Evolutionary conservation across 1,140 invertebrate genomes (phyloP), one percentile per base, ranked within the genome.

Genomic region (Solenopsis fugax): DNA sequence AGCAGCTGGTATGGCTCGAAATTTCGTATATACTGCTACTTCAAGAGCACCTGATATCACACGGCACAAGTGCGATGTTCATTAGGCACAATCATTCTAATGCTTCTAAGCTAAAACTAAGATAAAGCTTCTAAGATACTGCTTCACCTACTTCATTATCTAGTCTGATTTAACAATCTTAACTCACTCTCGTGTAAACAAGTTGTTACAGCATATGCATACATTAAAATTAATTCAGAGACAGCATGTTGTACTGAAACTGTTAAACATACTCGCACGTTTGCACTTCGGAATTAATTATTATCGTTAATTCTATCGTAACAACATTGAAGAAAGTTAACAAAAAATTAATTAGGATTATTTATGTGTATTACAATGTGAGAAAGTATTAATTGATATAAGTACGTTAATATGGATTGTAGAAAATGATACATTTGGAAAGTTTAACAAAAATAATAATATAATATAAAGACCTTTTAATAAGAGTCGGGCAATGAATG

Each of bases 1-100:
- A 78, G 58, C 93, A 78, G 60, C 93, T 91, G 94, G 94, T 94
- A 93, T 82, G 89, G 90, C 86, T 37, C 77, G 62, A 58, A 78
- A 89, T 12, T 85, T 34, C 37, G 21, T 62, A n/a, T 78, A 16
- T 81, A 56, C 6, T 10, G 62, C 41, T 48, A 29, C 9, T 81
- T 48, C 24, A 24, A 52, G 12, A 75, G 52, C 80, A 73, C 41
- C 13, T 34, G 13, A 69, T n/a, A 13, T 78, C 21, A 9, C 37
- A 62, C 29, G 34, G 45, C 7, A 24, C 64, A 29, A 52, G 34
- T 37, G 60, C 29, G 29, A 52, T 5, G 24, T 73, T 60, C 18
- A 73, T 60, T 48, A 34, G 16, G 69, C 80, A 84, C 69, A 54
- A 50, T 10, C 13, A 62, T 60, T 60, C 54, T 84, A 84, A 84